These are phyloP conservation scores for Bos taurus DNA, from an alignment of 2,113 vertebrate species.

Conservation along the genomic window ARS-UCD2.0 NC_037329.1:22131001-22131500, in stretches of 20 bases:
- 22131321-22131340: constrained; percentile 12
- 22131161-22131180: background rate
- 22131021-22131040: constrained; percentile 13
- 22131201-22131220: background rate
- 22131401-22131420: background rate
- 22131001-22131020: background rate
- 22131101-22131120: background rate
- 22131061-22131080: background rate
- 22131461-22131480: background rate
- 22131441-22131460: background rate
- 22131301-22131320: background rate
- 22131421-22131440: background rate
- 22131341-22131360: background rate
- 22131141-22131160: background rate
- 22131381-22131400: background rate
- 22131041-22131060: constrained; percentile 46
- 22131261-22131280: background rate
- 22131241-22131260: background rate
- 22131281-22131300: background rate
- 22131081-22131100: background rate
- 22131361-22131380: background rate
- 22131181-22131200: background rate
- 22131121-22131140: background rate
- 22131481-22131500: background rate
- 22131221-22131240: background rate